phyloP scores from a whole-genome alignment of 2,888 invertebrate genomes.

The Ashinkailepas kermadecensis region DNA sequence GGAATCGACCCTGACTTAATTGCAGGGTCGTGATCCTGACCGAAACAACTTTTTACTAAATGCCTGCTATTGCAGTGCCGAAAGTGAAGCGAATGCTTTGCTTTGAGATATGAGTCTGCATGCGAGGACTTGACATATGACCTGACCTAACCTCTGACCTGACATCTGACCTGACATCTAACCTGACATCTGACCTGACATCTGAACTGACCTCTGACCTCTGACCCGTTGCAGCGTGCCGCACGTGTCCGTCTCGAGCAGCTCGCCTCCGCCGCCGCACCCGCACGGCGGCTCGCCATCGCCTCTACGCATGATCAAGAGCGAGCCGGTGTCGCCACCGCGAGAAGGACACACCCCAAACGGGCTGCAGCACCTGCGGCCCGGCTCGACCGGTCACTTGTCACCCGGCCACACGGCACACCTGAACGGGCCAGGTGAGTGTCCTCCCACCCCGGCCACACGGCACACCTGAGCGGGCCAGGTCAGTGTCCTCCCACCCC shows the following conservation, averaged over 20 bases:
- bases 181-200: too few relatives aligned
- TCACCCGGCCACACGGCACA: conserved; percentile 26
- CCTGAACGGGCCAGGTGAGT: conserved; percentile 35
- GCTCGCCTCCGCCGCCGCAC: conserved; percentile 29
- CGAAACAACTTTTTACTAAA: too few relatives aligned
- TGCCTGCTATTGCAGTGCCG: too few relatives aligned
- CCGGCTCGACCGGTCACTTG: conserved; percentile 28
- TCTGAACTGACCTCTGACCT: not conserved
- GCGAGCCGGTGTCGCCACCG: conserved; percentile 91
- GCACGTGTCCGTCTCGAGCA: conserved; percentile 32
- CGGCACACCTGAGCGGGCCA: too few relatives aligned
- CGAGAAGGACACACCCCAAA: conserved; percentile 60
- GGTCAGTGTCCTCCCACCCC: too few relatives aligned
- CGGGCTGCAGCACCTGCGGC: conserved; percentile 36
- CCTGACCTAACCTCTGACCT: too few relatives aligned
- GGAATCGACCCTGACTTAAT: too few relatives aligned
- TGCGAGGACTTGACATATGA: too few relatives aligned
- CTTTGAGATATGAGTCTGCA: too few relatives aligned
- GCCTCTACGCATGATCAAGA: conserved; percentile 54
- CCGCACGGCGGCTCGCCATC: conserved; percentile 27
- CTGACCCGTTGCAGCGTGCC: conserved; percentile 26
- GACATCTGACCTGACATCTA: too few relatives aligned
- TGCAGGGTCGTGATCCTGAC: too few relatives aligned
- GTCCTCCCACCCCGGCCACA: not conserved
- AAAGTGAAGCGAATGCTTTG: too few relatives aligned